Percentiles rank a stretch among this genome's conserved stretches.
Evolutionary conservation across 2,797 vertebrate species (phyloP).

Genomic region (Tokudaia muenninki): DNA sequence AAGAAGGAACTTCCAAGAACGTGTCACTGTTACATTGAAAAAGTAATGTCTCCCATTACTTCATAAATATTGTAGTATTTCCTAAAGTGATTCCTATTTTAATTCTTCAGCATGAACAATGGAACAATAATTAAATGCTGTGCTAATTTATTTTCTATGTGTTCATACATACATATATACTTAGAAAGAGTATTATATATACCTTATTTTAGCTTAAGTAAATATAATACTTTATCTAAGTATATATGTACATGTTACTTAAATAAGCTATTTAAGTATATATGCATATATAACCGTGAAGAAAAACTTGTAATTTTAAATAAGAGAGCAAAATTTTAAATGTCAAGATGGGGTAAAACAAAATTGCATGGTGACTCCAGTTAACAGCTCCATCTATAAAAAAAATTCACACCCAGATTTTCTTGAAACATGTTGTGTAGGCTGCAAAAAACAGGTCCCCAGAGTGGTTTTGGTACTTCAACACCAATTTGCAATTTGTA

Average conservation of each 20-base stretch:
- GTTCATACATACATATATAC: background rate
- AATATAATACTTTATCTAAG: background rate
- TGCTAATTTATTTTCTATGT: background rate
- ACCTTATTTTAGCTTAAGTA: background rate
- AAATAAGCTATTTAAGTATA: background rate
- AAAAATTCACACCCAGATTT: conserved; percentile 50
- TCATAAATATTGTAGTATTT: conserved; percentile 45
- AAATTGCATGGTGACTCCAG: conserved; percentile 5
- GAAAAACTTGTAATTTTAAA: conserved; percentile 4
- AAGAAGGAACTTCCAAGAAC: conserved; percentile 57
- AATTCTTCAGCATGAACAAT: conserved; percentile 31
- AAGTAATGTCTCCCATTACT: background rate
- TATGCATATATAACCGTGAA: background rate
- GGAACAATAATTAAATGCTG: conserved; percentile 48
- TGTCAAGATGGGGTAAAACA: conserved; percentile 55
- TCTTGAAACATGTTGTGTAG: conserved; percentile 35
- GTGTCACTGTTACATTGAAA: conserved; percentile 42
- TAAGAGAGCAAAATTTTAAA: background rate
- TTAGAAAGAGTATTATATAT: background rate
- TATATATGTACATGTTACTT: background rate
- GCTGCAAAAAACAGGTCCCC: conserved; percentile 5
- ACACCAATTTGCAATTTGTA: conserved; percentile 46
- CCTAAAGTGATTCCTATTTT: conserved; percentile 26
- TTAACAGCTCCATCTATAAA: conserved; percentile 50
- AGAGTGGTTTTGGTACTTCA: conserved; percentile 9